A percentile compares a stretch with the other conserved stretches of the same genome.
Evolutionary conservation across 2,113 vertebrate species (phyloP).

Genomic region (Calyptomena viridis): DNA sequence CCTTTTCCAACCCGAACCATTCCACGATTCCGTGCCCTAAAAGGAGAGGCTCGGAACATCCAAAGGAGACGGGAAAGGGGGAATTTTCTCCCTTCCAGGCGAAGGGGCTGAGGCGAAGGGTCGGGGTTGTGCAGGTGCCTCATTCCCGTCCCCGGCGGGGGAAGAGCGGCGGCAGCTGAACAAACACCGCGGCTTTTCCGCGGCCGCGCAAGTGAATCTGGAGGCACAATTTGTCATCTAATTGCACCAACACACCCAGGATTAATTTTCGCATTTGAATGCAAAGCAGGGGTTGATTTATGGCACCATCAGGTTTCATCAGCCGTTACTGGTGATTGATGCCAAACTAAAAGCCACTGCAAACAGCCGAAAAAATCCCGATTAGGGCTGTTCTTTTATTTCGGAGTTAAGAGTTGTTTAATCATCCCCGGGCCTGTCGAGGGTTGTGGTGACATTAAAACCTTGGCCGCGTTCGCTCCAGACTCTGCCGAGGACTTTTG

Average conservation of each 20-base stretch:
- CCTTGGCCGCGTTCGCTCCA: neutral
- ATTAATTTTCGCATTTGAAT: slow-evolving; percentile 34
- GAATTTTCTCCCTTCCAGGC: neutral
- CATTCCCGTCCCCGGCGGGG: neutral
- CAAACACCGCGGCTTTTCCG: neutral
- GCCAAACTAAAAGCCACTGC: neutral
- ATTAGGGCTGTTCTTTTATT: neutral
- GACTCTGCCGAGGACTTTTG: neutral
- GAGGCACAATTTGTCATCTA: slow-evolving; percentile 59
- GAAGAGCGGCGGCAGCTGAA: neutral
- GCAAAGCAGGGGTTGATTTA: slow-evolving; percentile 13
- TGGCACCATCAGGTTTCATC: slow-evolving; percentile 1
- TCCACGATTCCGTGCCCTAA: no score
- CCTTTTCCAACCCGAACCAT: no score
- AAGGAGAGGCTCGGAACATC: neutral
- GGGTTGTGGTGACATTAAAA: neutral
- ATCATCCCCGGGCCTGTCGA: neutral
- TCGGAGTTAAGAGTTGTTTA: neutral
- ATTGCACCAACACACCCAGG: slow-evolving; percentile 34
- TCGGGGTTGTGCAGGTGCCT: fast-evolving
- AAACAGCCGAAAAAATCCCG: neutral
- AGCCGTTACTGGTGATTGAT: neutral
- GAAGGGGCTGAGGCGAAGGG: neutral
- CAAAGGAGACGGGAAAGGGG: neutral
- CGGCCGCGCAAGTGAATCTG: slow-evolving; percentile 42